Base-by-base conservation (phyloP, 1,140 invertebrate genomes). In the Archivesica marissinica region DNA sequence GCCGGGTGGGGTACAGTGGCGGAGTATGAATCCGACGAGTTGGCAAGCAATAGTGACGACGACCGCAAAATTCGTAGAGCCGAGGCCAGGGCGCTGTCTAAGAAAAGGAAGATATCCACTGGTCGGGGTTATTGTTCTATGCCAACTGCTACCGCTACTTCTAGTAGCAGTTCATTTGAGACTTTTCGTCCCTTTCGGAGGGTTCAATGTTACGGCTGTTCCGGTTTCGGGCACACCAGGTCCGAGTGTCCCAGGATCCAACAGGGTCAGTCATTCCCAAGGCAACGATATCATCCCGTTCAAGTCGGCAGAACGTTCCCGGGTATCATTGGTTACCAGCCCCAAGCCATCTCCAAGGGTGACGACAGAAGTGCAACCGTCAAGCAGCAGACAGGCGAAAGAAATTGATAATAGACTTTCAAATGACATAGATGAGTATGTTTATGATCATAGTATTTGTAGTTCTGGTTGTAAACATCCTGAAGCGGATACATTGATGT, bases 41-140 rank as follows among this genome's bases (percentile, higher is more conserved):
- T 47, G 15, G 68, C 68, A n/a, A 72, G 41, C 13, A 44, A 72
- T 28, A 72, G 39, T 23, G 68, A 72, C 41, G 68, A 72, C 50
- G 66, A 70, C 35, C 30, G 35, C 4, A 35, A 39, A 39, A 35
- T 70, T 44, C 30, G 35, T 6, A 35, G 39, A 44, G 66, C 66
- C 35, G 39, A 70, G n/a, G 30, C 35, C 15, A 70, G 66, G 35
- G 66, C 66, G n/a, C 15, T 38, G 7, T 25, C 39, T 39, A 70
- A 44, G 35, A 25, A 41, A 38, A 44, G 30, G 23, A 70, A 64
- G 59, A 4, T 52, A 17, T 52, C 50, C 17, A 52, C 7, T 52
- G 20, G 50, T 52, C 50, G 50, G 23, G 50, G 17, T n/a, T n/a
- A n/a, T n/a, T 52, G 17, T 52, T 7, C 17, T 7, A 23, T 23